phyloP scores from a whole-genome alignment of 2,113 vertebrate species.

The Anarhynchus alexandrinus region DNA sequence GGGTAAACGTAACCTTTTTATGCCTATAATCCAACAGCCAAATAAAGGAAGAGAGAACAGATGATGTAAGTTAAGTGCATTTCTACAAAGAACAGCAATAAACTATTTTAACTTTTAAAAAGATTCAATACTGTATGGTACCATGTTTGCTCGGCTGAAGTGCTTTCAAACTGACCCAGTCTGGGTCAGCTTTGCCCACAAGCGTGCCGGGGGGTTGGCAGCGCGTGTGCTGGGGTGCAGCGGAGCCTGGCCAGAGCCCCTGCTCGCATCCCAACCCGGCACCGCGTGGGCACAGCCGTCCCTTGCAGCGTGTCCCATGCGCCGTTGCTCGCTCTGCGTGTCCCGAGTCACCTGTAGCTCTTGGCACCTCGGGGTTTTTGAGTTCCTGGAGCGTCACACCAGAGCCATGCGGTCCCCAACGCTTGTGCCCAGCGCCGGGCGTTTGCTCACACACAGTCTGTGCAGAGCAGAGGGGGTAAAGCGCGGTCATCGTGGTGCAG shows the following conservation, averaged over 20 bases:
- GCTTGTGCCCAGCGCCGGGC: fast-evolving
- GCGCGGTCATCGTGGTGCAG: too few species aligned
- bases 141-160: constrained; percentile 4
- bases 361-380: neutral
- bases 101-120: constrained; percentile 72
- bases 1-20: constrained; percentile 33
- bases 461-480: neutral
- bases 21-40: constrained; percentile 54
- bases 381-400: fast-evolving
- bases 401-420: fast-evolving
- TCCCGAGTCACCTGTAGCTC: neutral
- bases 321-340: fast-evolving
- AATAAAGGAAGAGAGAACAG: constrained; percentile 37
- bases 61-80: constrained; percentile 65
- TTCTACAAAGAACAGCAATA: constrained; percentile 71
- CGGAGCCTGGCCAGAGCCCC: neutral
- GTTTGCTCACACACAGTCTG: neutral
- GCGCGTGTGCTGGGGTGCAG: fast-evolving
- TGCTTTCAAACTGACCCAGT: neutral
- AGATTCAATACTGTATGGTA: neutral
- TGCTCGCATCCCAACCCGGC: neutral
- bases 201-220: neutral
- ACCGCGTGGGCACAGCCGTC: fast-evolving
- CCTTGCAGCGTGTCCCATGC: fast-evolving
- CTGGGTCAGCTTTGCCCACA: fast-evolving